Evolutionary conservation across 2,888 invertebrate genomes (phyloP).

Genomic region (Venusia cambrica): DNA sequence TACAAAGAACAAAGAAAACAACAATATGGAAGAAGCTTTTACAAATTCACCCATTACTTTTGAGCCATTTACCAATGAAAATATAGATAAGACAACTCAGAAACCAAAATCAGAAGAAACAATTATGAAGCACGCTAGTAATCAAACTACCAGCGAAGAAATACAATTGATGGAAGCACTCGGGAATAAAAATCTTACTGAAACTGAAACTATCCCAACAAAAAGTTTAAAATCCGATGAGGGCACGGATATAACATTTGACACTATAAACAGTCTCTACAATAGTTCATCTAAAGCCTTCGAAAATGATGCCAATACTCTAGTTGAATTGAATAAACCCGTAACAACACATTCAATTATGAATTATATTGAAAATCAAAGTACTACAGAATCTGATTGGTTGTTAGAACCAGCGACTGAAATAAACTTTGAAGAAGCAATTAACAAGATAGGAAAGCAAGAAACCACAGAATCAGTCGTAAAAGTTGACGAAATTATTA

Average conservation of each 20-base stretch:
- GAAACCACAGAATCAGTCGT: constrained; percentile 48
- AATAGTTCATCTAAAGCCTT: constrained; percentile 66
- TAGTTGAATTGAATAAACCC: constrained; percentile 28
- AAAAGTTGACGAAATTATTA: constrained; percentile 57
- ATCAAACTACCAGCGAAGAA: constrained; percentile 35
- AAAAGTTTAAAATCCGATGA: constrained; percentile 39
- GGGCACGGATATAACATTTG: constrained; percentile 56
- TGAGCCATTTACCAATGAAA: constrained; percentile 15
- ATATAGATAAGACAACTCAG: constrained; percentile 28
- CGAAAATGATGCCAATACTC: constrained; percentile 36
- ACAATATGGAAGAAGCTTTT: constrained; percentile 11
- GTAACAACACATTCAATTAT: constrained; percentile 30
- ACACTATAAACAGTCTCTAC: constrained; percentile 55
- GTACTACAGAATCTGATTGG: constrained; percentile 62
- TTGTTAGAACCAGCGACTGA: constrained; percentile 59
- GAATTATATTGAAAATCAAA: constrained; percentile 25
- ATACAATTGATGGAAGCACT: constrained; percentile 44
- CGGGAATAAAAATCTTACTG: constrained; percentile 33
- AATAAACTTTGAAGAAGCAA: constrained; percentile 51
- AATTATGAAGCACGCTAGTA: constrained; percentile 44
- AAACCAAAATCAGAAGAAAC: constrained; percentile 31
- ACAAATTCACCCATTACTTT: constrained; percentile 21
- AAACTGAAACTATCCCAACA: constrained; percentile 33
- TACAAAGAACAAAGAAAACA: constrained; percentile 5
- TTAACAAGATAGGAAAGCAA: constrained; percentile 48